These are phyloP conservation scores for Dicyrtoma fusca DNA, from an alignment of 2,888 invertebrate species.

Conservation along the genomic window DNA sequence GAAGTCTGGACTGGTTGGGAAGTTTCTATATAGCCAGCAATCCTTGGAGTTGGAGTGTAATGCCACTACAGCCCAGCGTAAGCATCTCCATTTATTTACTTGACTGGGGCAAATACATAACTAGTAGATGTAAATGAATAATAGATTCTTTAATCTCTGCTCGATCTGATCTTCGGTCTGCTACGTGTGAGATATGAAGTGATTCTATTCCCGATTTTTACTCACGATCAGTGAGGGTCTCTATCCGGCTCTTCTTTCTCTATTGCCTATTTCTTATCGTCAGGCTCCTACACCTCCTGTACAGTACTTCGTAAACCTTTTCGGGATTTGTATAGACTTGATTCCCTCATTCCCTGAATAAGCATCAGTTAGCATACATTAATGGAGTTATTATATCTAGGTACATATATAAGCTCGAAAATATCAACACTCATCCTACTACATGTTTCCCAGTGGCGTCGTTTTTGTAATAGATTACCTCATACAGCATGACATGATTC, in stretches of 20 bases:
- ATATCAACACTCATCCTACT: not conserved
- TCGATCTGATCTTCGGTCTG: constrained; percentile 9
- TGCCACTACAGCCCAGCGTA: too few relatives aligned
- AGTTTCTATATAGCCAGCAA: not conserved
- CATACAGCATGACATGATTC: too few relatives aligned
- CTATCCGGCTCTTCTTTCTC: too few relatives aligned
- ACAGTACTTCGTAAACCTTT: too few relatives aligned
- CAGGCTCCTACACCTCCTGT: too few relatives aligned
- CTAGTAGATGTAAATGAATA: constrained; percentile 42
- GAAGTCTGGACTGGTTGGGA: too few relatives aligned
- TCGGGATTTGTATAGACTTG: too few relatives aligned
- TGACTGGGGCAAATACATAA: too few relatives aligned
- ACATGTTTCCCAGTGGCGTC: constrained; percentile 32
- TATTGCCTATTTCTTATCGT: too few relatives aligned
- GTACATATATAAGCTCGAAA: not conserved
- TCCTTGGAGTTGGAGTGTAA: not conserved
- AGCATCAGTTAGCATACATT: constrained; percentile 16
- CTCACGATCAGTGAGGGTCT: too few relatives aligned
- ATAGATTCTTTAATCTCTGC: constrained; percentile 54
- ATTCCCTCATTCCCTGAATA: constrained; percentile 19
- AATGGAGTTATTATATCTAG: not conserved
- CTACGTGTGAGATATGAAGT: constrained; percentile 16
- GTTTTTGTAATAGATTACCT: constrained; percentile 34
- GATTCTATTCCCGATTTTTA: constrained; percentile 2
- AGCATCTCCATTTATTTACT: too few relatives aligned